These are phyloP conservation scores for Neomonachus schauinslandi DNA, from an alignment of 2,113 vertebrate genomes.

Conservation along the genomic window DNA sequence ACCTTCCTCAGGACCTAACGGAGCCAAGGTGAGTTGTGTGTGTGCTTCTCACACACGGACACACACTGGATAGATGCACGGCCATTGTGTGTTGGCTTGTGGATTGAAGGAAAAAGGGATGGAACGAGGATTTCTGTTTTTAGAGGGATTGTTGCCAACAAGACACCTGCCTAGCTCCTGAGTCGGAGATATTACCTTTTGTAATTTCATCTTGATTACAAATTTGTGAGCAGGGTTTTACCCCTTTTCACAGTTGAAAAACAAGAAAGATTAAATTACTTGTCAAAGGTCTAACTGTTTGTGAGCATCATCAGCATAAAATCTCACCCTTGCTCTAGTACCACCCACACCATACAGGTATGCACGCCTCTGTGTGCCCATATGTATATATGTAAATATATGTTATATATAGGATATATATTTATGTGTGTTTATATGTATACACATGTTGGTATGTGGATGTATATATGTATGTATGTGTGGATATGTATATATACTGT, in stretches of 20 bases:
- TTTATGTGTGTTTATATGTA: neutral
- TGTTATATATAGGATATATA: neutral
- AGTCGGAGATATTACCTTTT: neutral
- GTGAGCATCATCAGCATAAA: neutral
- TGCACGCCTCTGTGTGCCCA: neutral
- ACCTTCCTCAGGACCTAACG: fast-evolving
- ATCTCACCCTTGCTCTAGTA: neutral
- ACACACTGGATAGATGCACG: fast-evolving
- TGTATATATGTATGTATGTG: neutral
- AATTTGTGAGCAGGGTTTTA: neutral
- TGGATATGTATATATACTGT: neutral
- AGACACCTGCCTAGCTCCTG: neutral
- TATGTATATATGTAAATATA: neutral
- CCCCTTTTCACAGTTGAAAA: neutral
- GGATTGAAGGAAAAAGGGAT: neutral
- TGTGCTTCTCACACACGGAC: neutral
- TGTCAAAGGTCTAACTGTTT: neutral
- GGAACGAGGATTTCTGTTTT: neutral
- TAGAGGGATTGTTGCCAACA: neutral
- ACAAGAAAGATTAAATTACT: neutral
- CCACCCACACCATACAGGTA: no score
- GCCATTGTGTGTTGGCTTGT: neutral
- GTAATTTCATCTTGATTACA: neutral
- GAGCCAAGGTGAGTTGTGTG: neutral
- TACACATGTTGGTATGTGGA: neutral